Base-by-base conservation (phyloP, 2,797 vertebrate species). In the Lagocephalus sceleratus region DNA sequence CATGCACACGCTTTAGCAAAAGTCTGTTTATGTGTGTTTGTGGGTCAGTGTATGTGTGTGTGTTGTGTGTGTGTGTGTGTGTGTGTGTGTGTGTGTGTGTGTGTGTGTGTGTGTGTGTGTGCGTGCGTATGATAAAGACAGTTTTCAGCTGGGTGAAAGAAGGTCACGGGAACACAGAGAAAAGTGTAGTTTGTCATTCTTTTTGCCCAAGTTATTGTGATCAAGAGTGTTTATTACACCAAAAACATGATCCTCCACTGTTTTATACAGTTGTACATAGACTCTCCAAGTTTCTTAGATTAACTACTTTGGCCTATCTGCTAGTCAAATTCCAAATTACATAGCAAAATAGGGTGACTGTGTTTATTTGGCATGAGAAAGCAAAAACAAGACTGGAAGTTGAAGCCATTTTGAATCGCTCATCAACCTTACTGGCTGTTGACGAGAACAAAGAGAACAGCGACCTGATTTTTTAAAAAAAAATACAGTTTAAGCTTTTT, bases 141-240 rank as follows among this genome's bases (percentile, higher is more conserved):
- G 39, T 19, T 66, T 58, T 70, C 81, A 80, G 78, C 76, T 82
- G 78, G 59, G 47, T 23, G 2, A n/a, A 44, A 54, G 60, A 79
- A 75, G 67, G 61, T 47, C 6, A 0, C 19, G 17, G 5, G 5
- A 49, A 62, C n/a, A 17, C 29, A 53, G 5, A 2, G 29, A 42
- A 47, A 53, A 35, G 23, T 50, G 23, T 14, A 16, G 12, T 35
- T 7, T 35, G 32, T n/a, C n/a, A n/a, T n/a, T n/a, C n/a, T n/a
- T 4, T 25, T 4, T 25, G 23, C 23, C 4, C 23, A 25, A 38
- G 32, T 10, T 6, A 38, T 38, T 38, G 32, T 38, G 32, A 10
- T 38, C 32, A 38, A 10, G 32, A 38, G 9, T 10, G 32, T 10
- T 38, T 38, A 10, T 29, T 29, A 29, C 26, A 29, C 5, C 26